Base-by-base conservation (phyloP, 2,113 vertebrate genomes). In the Aegypius monachus region DNA sequence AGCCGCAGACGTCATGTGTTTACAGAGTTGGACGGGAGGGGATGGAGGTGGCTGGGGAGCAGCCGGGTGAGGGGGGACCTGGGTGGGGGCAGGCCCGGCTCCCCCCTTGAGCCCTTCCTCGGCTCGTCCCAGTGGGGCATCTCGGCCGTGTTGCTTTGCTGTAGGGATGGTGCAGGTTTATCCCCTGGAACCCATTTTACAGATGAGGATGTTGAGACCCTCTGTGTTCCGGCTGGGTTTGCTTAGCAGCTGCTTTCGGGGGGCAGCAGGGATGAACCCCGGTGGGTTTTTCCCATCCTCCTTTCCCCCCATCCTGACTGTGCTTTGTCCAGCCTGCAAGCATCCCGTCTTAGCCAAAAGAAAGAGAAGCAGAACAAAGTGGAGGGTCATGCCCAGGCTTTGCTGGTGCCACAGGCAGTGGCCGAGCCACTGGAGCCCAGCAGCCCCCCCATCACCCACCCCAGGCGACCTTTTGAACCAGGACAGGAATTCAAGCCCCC, bases 1-100 rank as follows among this genome's bases (percentile, higher is more conserved):
- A 86, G 86, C 67, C 4, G 1, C 31, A 29, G 67, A 90, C 70
- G 63, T 95, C 80, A 90, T 97, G 88, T 94, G 90, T 97, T 95
- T 97, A 95, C 38, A 81, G 92, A 93, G 83, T 15, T 29, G 94
- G 79, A 79, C 12, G 15, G 94, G 95, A 96, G 84, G 90, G 66
- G 85, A 91, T 40, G 82, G 82, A 80, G 74, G 27, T 23, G 62
- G 74, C 66, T 36, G 52, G 66, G 81, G 88, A 85, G 78, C 90
- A 85, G 95, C 21, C 2, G 6, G 73, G 58, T 1, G 4, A n/a
- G 73, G n/a, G 56, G 56, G 21, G 34, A 50, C 27, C 9, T 8
- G 32, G 14, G 40, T 13, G 16, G 40, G 16, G 10, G 5, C 10
- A 36, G 15, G 45, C 58, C 38, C 6, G 3, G 68, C n/a, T 94